Evolutionary conservation across 2,888 invertebrate species (phyloP).

Genomic region (Agriopis leucophaearia): DNA sequence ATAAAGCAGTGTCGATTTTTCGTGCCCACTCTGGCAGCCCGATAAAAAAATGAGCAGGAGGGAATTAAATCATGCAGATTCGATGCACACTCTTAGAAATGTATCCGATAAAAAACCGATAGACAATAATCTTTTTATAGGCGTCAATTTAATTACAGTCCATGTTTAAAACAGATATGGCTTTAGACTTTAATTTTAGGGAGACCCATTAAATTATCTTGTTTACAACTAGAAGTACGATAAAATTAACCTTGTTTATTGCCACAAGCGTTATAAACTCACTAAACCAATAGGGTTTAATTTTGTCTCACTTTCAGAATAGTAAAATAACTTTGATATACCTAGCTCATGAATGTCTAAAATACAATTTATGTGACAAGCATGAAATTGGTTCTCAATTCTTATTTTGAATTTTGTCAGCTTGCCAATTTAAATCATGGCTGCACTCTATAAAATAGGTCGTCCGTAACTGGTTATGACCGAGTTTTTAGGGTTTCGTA

Average conservation of each 20-base stretch:
- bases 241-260: slow-evolving; percentile 4
- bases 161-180: background rate
- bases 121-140: too few relatives aligned
- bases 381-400: slow-evolving; percentile 30
- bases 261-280: slow-evolving; percentile 1
- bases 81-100: too few relatives aligned
- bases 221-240: slow-evolving; percentile 3
- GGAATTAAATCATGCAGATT: too few relatives aligned
- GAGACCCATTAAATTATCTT: background rate
- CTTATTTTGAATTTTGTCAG: slow-evolving; percentile 25
- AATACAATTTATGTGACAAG: slow-evolving; percentile 35
- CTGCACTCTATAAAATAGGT: slow-evolving; percentile 9
- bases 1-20: too few relatives aligned
- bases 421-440: slow-evolving; percentile 29
- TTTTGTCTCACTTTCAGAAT: slow-evolving; percentile 13
- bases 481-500: too few relatives aligned
- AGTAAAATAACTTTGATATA: slow-evolving; percentile 20
- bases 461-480: background rate
- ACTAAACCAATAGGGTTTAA: slow-evolving; percentile 1
- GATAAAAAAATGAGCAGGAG: too few relatives aligned
- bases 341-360: slow-evolving; percentile 21
- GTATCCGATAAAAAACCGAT: too few relatives aligned
- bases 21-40: too few relatives aligned
- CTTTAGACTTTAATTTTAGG: background rate
- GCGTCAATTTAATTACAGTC: background rate